Conservation (phyloP, 2,888 invertebrate species). For the Tortrix viridana region DNA sequence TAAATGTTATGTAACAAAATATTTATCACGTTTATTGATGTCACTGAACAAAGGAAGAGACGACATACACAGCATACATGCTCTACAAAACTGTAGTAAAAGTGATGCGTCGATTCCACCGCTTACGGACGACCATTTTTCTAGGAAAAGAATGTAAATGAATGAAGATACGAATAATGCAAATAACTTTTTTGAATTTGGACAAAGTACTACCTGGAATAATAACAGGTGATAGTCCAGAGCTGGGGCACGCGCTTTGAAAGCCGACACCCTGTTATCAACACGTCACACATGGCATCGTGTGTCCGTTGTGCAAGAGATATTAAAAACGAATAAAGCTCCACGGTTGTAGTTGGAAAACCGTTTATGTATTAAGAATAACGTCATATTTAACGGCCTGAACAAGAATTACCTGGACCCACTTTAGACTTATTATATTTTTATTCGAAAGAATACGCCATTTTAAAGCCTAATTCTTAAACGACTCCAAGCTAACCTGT, state of each 20-base stretch:
- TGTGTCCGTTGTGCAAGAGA: background rate
- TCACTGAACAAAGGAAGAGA: conserved; percentile 18
- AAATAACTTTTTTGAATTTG: background rate
- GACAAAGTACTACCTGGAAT: background rate
- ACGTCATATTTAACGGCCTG: too few relatives aligned
- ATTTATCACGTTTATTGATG: conserved; percentile 29
- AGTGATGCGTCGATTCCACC: conserved; percentile 7
- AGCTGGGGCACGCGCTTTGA: background rate
- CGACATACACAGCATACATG: conserved; percentile 17
- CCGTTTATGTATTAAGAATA: too few relatives aligned
- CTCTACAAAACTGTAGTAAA: conserved; percentile 26
- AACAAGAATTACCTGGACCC: too few relatives aligned
- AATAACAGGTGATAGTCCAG: background rate
- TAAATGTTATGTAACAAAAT: conserved; percentile 26
- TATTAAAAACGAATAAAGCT: background rate
- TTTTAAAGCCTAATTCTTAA: too few relatives aligned
- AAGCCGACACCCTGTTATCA: background rate
- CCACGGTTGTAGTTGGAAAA: too few relatives aligned
- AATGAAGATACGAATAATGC: conserved; percentile 1
- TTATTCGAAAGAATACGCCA: too few relatives aligned
- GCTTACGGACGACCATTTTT: conserved; percentile 9
- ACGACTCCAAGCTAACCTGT: too few relatives aligned
- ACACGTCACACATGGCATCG: too few relatives aligned
- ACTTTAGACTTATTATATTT: too few relatives aligned
- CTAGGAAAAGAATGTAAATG: conserved; percentile 17